Conservation (phyloP, 1,140 invertebrate genomes). For the Lepidurus arcticus region DNA sequence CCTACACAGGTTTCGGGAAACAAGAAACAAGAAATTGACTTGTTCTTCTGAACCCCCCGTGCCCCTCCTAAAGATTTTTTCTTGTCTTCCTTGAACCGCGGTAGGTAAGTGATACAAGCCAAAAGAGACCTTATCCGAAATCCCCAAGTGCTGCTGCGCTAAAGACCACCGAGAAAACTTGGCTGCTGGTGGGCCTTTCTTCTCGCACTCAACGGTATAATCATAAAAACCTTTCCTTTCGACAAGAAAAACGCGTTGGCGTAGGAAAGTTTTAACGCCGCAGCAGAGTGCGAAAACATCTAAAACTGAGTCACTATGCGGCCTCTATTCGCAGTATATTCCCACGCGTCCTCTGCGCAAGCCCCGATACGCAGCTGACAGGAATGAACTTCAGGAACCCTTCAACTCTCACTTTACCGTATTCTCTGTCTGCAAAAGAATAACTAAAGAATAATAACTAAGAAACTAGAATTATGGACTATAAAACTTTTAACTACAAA, state of each 20-base stretch:
- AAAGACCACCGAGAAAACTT: conserved; percentile 21
- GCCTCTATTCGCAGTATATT: background rate
- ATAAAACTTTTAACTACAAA: no score
- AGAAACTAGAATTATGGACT: no score
- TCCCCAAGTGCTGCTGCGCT: conserved; percentile 7
- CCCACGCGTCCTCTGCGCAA: background rate
- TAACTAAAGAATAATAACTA: no score
- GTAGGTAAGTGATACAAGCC: conserved; percentile 13
- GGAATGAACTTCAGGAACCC: no score
- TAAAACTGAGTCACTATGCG: background rate
- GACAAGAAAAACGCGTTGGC: conserved; percentile 6
- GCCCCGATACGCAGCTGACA: background rate
- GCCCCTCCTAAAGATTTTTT: background rate
- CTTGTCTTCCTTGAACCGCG: conserved; percentile 1
- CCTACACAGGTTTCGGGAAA: conserved; percentile 14
- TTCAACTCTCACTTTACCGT: no score
- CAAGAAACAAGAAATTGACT: conserved; percentile 14
- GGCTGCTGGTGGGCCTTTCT: conserved; percentile 18
- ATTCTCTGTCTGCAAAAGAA: no score
- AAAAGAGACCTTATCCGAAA: conserved; percentile 19
- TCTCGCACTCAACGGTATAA: conserved; percentile 15
- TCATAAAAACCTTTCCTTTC: background rate
- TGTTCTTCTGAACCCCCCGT: background rate
- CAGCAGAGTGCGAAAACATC: background rate
- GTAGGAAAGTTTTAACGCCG: background rate